phyloP scores from a whole-genome alignment of 2,797 vertebrate species.

The Cirrhinus mrigala region DNA sequence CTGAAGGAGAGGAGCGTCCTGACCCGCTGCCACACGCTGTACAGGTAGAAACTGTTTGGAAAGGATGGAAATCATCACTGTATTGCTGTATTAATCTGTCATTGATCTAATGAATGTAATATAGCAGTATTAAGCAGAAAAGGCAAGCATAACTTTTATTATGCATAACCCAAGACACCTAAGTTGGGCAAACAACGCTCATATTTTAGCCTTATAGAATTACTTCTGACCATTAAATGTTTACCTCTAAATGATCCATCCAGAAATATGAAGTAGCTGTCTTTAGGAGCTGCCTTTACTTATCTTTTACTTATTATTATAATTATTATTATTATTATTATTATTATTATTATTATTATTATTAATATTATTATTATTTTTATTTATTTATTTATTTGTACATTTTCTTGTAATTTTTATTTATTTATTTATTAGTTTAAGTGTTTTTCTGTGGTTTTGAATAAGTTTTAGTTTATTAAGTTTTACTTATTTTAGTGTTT shows the following conservation, averaged over 20 bases:
- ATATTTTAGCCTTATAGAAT: neutral
- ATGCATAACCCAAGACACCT: neutral
- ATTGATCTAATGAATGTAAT: neutral
- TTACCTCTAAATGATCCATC: neutral
- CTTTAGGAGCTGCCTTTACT: neutral
- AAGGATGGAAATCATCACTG: neutral
- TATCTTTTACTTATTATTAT: too few species aligned
- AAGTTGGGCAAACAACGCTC: too few species aligned
- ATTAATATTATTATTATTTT: too few species aligned
- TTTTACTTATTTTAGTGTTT: neutral
- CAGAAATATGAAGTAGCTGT: neutral
- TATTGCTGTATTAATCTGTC: neutral
- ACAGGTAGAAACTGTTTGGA: constrained; percentile 35
- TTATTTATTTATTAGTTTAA: neutral
- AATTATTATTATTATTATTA: too few species aligned
- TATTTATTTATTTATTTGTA: too few species aligned
- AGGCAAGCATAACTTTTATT: neutral
- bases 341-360: too few species aligned
- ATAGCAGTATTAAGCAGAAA: neutral
- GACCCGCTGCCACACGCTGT: constrained; percentile 39
- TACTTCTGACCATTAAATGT: neutral
- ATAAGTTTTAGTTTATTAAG: neutral
- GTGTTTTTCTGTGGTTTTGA: neutral
- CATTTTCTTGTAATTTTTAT: too few species aligned
- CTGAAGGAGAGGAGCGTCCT: constrained; percentile 67